These are phyloP conservation scores for Daphoenositta chrysoptera DNA, from an alignment of 2,113 vertebrate species.

Conservation along the genomic window DNA sequence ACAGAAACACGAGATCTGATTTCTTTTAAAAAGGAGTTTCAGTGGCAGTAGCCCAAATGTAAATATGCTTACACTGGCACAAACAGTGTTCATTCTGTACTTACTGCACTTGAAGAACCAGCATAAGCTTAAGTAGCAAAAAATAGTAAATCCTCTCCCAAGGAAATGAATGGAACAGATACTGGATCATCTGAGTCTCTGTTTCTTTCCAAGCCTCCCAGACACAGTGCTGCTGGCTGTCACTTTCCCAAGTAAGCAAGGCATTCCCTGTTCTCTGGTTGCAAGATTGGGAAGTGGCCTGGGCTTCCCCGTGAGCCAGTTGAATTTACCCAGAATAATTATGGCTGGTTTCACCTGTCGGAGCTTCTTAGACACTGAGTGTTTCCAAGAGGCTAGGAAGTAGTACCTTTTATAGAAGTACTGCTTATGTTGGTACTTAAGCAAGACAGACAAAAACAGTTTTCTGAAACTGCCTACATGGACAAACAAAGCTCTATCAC, in stretches of 20 bases:
- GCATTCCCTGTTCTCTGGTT: neutral
- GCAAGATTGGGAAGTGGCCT: neutral
- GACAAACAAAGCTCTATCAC: neutral
- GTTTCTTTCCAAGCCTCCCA: neutral
- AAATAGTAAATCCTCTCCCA: neutral
- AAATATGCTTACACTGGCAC: conserved; percentile 5
- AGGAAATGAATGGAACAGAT: neutral
- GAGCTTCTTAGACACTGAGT: neutral
- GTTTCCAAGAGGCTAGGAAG: neutral
- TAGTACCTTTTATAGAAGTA: neutral
- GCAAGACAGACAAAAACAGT: neutral
- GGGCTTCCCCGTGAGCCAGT: neutral
- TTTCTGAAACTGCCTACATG: neutral
- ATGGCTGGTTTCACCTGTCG: neutral
- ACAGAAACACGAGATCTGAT: neutral
- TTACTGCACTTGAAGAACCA: neutral
- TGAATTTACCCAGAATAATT: neutral
- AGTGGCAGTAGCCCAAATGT: neutral
- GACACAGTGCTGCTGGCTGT: accelerated
- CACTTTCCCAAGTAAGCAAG: neutral
- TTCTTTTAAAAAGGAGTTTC: conserved; percentile 13
- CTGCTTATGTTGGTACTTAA: neutral
- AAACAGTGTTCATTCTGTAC: neutral
- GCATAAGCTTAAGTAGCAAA: neutral
- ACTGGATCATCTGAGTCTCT: neutral